Percentiles rank a stretch among this genome's conserved stretches.
phyloP scores from a whole-genome alignment of 2,113 vertebrate genomes.

The Climacteris rufus region DNA sequence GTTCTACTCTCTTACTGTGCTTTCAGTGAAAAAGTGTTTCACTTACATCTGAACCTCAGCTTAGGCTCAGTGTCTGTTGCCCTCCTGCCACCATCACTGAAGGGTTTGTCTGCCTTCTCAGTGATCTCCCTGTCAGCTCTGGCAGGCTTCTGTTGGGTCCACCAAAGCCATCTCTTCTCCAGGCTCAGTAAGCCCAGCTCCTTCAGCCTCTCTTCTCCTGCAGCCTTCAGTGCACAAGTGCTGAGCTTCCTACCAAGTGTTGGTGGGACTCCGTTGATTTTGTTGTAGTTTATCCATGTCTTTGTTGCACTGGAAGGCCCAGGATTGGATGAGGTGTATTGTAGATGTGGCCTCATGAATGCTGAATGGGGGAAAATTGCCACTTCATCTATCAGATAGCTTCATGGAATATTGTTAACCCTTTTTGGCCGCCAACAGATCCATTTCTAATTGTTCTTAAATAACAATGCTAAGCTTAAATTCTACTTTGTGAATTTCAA shows the following conservation, averaged over 20 bases:
- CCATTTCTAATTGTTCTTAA: not conserved
- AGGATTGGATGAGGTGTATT: not conserved
- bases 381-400: not conserved
- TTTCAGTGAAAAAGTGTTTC: not conserved
- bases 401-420: not conserved
- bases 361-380: not conserved
- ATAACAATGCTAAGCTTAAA: not conserved
- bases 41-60: not conserved
- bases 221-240: not conserved
- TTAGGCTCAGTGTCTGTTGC: not conserved
- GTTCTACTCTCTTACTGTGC: not conserved
- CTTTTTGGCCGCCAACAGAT: not conserved
- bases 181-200: not conserved
- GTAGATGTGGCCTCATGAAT: not conserved
- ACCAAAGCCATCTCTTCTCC: not conserved
- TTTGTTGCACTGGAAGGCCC: not conserved
- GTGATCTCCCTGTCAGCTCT: not conserved
- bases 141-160: not conserved
- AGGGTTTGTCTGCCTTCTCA: not conserved
- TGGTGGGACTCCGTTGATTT: not conserved
- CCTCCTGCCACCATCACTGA: not conserved
- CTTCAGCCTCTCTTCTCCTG: not conserved
- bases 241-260: accelerated
- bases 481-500: not conserved
- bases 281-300: not conserved